Conservation (phyloP, 2,797 vertebrate genomes). For the Phoxinus dragarum region DNA sequence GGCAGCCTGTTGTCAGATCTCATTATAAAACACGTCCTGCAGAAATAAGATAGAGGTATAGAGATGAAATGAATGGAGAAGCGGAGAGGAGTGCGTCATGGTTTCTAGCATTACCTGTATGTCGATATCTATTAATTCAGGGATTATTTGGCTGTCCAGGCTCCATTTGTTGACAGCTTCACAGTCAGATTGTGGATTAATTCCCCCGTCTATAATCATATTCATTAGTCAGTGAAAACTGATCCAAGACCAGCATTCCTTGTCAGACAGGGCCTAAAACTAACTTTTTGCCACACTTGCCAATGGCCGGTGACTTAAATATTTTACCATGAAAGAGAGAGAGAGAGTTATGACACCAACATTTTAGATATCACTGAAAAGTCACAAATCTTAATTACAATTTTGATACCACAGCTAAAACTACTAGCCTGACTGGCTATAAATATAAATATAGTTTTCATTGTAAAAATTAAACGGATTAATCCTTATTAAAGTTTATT, state of each 20-base stretch:
- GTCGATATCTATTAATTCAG: constrained; percentile 35
- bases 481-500: no score
- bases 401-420: no score
- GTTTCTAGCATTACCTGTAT: constrained; percentile 38
- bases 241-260: not conserved
- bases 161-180: constrained; percentile 22
- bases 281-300: no score
- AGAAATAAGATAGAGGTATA: constrained; percentile 25
- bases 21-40: constrained; percentile 81
- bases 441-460: not conserved
- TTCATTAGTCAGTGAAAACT: constrained; percentile 17
- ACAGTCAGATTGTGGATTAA: constrained; percentile 16
- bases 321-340: not conserved
- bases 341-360: no score
- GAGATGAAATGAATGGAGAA: constrained; percentile 38
- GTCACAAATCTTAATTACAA: no score
- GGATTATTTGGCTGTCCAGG: not conserved
- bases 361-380: no score
- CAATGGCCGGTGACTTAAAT: not conserved
- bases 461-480: not conserved
- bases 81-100: not conserved
- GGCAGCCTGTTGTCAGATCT: constrained; percentile 90
- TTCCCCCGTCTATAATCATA: constrained; percentile 8
- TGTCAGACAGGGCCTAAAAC: not conserved
- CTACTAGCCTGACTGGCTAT: no score